A percentile compares a stretch with the other conserved stretches of the same genome.
phyloP scores from a whole-genome alignment of 2,888 invertebrate species.

The Rotaria sp. region DNA sequence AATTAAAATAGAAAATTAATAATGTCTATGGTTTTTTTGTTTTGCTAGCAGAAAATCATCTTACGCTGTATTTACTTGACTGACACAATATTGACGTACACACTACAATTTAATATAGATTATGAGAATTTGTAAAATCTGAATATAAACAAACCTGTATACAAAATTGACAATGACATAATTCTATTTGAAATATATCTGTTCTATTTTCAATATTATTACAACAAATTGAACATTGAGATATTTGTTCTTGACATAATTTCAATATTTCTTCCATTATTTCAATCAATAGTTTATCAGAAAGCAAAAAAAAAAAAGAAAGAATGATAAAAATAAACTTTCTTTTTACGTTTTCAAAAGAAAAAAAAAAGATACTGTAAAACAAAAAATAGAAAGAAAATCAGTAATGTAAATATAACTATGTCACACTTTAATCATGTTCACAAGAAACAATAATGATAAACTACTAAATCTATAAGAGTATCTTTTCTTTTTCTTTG shows the following conservation, averaged over 20 bases:
- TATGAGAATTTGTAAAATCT: neutral
- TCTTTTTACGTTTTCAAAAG: no score
- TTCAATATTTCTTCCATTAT: neutral
- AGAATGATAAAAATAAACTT: no score
- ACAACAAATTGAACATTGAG: conserved; percentile 2
- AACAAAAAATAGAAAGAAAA: no score
- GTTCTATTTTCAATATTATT: neutral
- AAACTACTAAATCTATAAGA: neutral
- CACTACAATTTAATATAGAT: neutral
- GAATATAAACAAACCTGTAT: neutral
- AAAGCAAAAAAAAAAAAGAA: no score
- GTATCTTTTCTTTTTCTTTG: neutral
- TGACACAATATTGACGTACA: neutral
- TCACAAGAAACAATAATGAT: neutral
- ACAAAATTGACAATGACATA: conserved; percentile 16
- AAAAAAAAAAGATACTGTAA: no score
- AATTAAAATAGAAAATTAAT: no score
- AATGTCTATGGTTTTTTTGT: no score
- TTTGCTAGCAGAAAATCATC: neutral
- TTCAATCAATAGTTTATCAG: no score
- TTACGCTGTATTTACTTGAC: neutral
- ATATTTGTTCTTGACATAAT: neutral
- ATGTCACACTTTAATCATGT: neutral
- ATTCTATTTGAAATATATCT: neutral
- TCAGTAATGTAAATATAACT: no score